Conservation (phyloP, 2,113 vertebrate genomes). For the Ascaphus truei region DNA sequence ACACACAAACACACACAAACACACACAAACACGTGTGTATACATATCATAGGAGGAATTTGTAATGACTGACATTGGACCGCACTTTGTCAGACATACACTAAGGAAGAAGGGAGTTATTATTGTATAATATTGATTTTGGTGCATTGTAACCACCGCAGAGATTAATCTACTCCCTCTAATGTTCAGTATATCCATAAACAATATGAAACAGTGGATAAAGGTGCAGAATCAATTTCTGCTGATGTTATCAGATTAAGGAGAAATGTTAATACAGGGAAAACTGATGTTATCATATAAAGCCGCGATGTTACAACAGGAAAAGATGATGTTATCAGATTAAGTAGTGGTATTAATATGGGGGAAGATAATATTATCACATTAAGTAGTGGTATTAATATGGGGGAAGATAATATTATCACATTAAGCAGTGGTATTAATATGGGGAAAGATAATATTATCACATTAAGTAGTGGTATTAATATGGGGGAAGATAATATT, state of each 20-base stretch:
- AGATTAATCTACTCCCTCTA: not conserved
- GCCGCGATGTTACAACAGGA: not conserved
- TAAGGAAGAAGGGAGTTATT: not conserved
- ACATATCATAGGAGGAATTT: too few relatives aligned
- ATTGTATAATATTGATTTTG: conserved; percentile 7
- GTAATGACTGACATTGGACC: too few relatives aligned
- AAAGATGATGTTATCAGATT: conserved; percentile 13
- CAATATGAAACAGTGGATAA: not conserved
- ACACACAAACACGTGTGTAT: too few relatives aligned
- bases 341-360: not conserved
- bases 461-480: too few relatives aligned
- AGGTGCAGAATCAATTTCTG: conserved; percentile 4
- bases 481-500: too few relatives aligned
- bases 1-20: too few relatives aligned
- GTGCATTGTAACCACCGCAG: not conserved
- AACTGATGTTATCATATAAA: not conserved
- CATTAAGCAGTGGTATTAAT: too few relatives aligned
- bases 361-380: not conserved
- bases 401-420: too few relatives aligned
- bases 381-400: too few relatives aligned
- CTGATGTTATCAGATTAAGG: not conserved
- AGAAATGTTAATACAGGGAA: conserved; percentile 5
- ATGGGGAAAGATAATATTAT: too few relatives aligned
- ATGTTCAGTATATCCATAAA: conserved; percentile 1
- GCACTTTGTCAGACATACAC: too few relatives aligned